Evolutionary conservation across 2,113 vertebrate genomes (phyloP).

Genomic region (Deroptyus accipitrinus): DNA sequence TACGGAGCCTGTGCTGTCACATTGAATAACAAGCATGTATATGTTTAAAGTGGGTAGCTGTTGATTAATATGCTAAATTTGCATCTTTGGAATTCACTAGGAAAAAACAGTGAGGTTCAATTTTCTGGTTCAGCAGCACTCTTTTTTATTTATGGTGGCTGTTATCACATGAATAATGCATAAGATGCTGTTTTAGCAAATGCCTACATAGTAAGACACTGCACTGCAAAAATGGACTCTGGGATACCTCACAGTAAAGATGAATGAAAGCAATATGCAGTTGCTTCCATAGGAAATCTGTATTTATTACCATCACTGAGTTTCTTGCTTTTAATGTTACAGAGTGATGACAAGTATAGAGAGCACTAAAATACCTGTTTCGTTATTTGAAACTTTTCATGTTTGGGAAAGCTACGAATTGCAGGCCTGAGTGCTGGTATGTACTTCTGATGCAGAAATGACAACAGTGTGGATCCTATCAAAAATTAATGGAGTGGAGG

Average conservation of each 20-base stretch:
- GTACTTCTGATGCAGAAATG: neutral
- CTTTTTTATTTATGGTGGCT: neutral
- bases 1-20: neutral
- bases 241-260: neutral
- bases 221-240: neutral
- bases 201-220: neutral
- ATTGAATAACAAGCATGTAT: neutral
- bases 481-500: neutral
- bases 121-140: slow-evolving; percentile 17
- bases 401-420: neutral
- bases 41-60: neutral
- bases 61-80: neutral
- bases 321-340: neutral
- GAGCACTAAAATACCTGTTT: neutral
- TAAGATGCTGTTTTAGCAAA: neutral
- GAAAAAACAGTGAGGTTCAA: neutral
- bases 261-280: neutral
- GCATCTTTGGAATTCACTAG: neutral
- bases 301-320: neutral
- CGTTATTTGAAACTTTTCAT: neutral
- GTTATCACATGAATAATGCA: neutral
- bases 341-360: neutral
- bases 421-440: neutral
- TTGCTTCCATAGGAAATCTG: neutral
- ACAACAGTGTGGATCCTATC: neutral